These are phyloP conservation scores for Colaptes auratus DNA, from an alignment of 2,113 vertebrate species.

Conservation along the genomic window DNA sequence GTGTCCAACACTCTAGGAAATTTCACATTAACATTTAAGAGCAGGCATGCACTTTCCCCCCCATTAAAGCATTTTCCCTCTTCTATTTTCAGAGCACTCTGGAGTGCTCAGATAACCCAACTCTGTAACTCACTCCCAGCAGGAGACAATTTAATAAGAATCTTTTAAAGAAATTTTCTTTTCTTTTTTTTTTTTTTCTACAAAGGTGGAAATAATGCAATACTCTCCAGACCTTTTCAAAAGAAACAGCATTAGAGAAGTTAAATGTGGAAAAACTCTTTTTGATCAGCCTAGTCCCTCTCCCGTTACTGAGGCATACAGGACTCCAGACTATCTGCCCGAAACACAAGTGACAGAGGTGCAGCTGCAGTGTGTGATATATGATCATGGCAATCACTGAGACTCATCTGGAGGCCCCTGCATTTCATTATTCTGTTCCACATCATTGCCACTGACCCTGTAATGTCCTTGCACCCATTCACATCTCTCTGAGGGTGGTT, in stretches of 20 bases:
- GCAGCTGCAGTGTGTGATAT: background rate
- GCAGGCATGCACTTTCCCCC: background rate
- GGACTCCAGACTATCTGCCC: background rate
- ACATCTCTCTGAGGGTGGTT: background rate
- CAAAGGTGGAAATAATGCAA: constrained; percentile 4
- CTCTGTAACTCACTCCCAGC: background rate
- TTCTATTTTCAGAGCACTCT: constrained; percentile 39
- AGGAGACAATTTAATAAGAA: constrained; percentile 19
- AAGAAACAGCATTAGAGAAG: constrained; percentile 1
- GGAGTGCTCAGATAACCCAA: constrained; percentile 19
- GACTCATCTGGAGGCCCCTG: background rate
- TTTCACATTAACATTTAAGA: background rate
- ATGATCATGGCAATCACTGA: background rate
- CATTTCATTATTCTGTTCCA: background rate
- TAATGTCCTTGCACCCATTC: background rate
- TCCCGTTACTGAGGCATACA: background rate
- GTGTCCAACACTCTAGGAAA: background rate
- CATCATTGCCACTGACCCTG: background rate
- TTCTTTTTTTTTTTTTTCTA: background rate
- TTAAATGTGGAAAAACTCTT: background rate
- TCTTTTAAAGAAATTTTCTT: background rate
- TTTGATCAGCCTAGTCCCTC: background rate
- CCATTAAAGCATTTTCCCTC: background rate
- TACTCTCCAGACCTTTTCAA: background rate
- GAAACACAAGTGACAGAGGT: background rate